These are phyloP conservation scores for Caenorhabditis japonica DNA, from an alignment of 2,888 invertebrate genomes.

Conservation along the genomic window DNA sequence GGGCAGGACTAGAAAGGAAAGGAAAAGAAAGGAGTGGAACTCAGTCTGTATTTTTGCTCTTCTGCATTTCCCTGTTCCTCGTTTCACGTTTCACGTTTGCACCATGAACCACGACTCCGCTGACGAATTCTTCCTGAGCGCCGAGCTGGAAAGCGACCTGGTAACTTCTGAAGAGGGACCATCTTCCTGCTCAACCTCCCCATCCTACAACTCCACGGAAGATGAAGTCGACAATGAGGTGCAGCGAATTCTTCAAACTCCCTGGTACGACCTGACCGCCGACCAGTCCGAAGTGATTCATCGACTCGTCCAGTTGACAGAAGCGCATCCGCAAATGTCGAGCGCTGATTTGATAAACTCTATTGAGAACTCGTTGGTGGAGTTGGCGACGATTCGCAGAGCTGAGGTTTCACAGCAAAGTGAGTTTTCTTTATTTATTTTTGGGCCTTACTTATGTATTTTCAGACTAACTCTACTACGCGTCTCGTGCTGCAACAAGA, in stretches of 20 bases:
- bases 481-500: no score
- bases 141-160: constrained; percentile 30
- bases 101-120: constrained; percentile 1
- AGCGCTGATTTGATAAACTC: constrained; percentile 4
- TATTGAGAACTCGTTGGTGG: constrained; percentile 21
- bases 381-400: constrained; percentile 28
- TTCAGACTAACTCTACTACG: no score
- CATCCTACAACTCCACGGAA: neutral
- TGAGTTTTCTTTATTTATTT: neutral
- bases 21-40: constrained; percentile 3
- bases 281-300: constrained; percentile 27
- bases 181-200: neutral
- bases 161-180: constrained; percentile 13
- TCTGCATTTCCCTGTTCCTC: neutral
- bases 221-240: constrained; percentile 10
- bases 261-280: constrained; percentile 24
- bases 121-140: constrained; percentile 19
- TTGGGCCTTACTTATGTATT: no score
- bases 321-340: constrained; percentile 1
- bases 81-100: no score
- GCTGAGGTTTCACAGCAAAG: constrained; percentile 11
- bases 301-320: neutral
- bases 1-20: neutral
- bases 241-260: constrained; percentile 16
- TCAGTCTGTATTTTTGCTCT: neutral